Evolutionary conservation across 2,113 vertebrate species (phyloP).

Genomic region (Drymodes brunneopygia): DNA sequence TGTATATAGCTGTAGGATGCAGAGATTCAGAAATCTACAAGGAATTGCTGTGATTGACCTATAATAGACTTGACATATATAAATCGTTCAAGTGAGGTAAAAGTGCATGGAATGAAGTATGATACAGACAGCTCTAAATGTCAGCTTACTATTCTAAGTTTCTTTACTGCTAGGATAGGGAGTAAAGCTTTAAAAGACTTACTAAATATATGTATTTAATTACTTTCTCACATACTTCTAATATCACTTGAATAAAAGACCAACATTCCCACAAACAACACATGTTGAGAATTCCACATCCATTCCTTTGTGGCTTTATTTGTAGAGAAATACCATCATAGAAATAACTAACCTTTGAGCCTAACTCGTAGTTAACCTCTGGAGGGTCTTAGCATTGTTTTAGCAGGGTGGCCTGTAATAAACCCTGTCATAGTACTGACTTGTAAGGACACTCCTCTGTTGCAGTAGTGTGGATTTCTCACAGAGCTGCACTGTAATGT

Average conservation of each 20-base stretch:
- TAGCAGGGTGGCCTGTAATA: constrained; percentile 27
- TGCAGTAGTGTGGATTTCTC: neutral
- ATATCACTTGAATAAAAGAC: neutral
- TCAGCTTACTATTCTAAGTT: neutral
- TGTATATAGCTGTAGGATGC: neutral
- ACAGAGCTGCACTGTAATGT: neutral
- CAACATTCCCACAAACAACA: neutral
- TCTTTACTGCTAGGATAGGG: neutral
- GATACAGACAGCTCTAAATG: neutral
- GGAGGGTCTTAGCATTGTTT: constrained; percentile 15
- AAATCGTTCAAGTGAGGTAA: neutral
- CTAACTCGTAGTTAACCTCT: constrained; percentile 2
- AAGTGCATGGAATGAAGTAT: neutral
- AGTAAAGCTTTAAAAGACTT: neutral
- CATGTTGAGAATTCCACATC: constrained; percentile 10
- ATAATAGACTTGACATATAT: neutral
- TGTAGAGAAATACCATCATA: neutral
- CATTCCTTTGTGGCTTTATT: constrained; percentile 9
- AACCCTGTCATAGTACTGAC: neutral
- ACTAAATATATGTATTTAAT: constrained; percentile 16
- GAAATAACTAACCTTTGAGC: constrained; percentile 52
- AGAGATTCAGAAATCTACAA: neutral
- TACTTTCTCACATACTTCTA: neutral
- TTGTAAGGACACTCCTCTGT: neutral
- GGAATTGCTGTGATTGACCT: neutral